These are phyloP conservation scores for Mesochorus sp. DNA, from an alignment of 2,888 invertebrate genomes.

Conservation along the genomic window DNA sequence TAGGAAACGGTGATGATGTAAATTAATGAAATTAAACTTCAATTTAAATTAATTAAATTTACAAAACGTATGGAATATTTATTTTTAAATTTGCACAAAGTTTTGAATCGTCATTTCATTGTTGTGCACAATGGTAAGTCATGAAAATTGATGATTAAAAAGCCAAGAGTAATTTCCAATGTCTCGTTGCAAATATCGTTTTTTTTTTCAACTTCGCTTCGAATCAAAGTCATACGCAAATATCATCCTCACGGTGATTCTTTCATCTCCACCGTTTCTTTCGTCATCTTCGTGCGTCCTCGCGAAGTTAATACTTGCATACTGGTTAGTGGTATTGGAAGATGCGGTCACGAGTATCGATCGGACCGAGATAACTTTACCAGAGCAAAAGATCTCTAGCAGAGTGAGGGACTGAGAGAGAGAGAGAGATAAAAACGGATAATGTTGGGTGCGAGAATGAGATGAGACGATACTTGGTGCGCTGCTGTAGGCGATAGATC, in stretches of 20 bases:
- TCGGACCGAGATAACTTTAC: slow-evolving; percentile 52
- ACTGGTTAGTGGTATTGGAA: slow-evolving; percentile 19
- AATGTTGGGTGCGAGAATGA: background rate
- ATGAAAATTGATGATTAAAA: no score
- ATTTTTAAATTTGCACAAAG: no score
- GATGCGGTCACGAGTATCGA: slow-evolving; percentile 45
- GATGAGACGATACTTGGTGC: slow-evolving; percentile 53
- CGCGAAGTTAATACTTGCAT: slow-evolving; percentile 28
- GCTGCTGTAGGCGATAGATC: slow-evolving; percentile 61
- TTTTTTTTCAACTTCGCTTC: no score
- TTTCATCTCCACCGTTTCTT: slow-evolving; percentile 10
- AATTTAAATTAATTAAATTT: no score
- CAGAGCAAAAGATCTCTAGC: slow-evolving; percentile 21
- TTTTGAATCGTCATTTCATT: no score
- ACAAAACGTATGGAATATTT: no score
- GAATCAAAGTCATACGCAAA: no score
- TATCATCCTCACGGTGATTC: slow-evolving; percentile 13
- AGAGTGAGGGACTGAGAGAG: background rate
- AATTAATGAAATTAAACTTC: no score
- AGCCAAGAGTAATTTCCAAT: no score
- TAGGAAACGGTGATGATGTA: no score
- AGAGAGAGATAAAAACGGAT: background rate
- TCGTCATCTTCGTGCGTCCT: background rate
- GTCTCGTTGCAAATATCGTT: no score
- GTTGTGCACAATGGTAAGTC: no score